A percentile compares a stretch with the other conserved stretches of the same genome.
phyloP scores from a whole-genome alignment of 2,797 vertebrate species.

The Glossophaga mutica region DNA sequence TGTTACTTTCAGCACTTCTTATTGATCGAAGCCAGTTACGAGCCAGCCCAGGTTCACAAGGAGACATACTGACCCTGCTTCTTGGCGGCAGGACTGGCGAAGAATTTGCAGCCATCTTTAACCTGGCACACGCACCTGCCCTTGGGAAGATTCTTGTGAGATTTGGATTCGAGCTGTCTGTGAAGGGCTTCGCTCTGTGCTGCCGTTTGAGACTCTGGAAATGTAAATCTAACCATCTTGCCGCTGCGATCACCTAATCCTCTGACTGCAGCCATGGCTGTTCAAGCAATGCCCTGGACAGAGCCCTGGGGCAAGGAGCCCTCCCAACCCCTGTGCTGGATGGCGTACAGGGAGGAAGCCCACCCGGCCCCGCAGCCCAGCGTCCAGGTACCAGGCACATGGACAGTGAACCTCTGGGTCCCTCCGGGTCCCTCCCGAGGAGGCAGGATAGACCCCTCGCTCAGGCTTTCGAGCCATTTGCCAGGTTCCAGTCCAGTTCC shows the following conservation, averaged over 20 bases:
- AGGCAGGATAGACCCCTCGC: not conserved
- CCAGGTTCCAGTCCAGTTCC: fast-evolving
- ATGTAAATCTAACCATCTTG: not conserved
- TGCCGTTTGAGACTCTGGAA: not conserved
- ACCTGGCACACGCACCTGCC: fast-evolving
- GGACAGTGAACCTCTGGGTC: no score
- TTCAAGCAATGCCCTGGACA: not conserved
- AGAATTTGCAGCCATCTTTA: not conserved
- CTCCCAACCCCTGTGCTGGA: not conserved
- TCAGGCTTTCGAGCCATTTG: not conserved
- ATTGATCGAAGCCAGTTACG: not conserved
- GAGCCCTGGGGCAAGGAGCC: not conserved
- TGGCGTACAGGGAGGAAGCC: not conserved
- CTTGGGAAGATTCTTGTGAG: not conserved
- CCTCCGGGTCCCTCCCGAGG: not conserved
- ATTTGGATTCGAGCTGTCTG: not conserved
- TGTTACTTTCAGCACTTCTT: not conserved
- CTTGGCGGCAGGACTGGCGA: not conserved
- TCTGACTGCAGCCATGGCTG: not conserved
- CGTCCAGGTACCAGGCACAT: fast-evolving
- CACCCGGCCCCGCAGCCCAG: not conserved
- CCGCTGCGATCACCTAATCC: not conserved
- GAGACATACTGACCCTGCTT: not conserved
- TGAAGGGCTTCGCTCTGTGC: not conserved
- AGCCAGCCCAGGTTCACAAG: not conserved